Evolutionary conservation across 2,113 vertebrate genomes (phyloP).

Genomic region (Siphamia tubifer): DNA sequence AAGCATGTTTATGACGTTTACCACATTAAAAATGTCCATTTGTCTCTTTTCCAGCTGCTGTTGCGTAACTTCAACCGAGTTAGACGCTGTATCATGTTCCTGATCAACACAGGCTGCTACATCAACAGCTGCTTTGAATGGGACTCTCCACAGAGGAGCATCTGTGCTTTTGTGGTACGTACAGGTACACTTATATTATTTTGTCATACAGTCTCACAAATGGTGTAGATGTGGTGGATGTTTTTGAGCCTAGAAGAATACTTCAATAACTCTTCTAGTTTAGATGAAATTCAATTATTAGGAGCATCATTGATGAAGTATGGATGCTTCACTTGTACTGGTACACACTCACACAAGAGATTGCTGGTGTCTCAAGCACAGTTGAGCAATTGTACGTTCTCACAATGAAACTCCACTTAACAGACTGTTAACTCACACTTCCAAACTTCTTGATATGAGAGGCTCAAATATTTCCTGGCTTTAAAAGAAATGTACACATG

Average conservation of each 20-base stretch:
- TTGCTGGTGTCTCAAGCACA: slow-evolving; percentile 41
- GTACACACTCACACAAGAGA: slow-evolving; percentile 24
- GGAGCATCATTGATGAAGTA: too few species aligned
- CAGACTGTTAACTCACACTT: slow-evolving; percentile 10
- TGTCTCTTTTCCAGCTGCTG: slow-evolving; percentile 82
- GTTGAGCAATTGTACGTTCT: slow-evolving; percentile 8
- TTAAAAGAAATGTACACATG: slow-evolving; percentile 2
- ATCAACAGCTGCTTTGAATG: slow-evolving; percentile 98
- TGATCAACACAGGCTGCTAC: slow-evolving; percentile 90
- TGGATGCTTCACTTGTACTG: slow-evolving; percentile 42
- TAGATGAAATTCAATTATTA: too few species aligned
- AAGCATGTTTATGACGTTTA: neutral
- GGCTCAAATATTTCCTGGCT: slow-evolving; percentile 1
- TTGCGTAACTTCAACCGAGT: slow-evolving; percentile 92
- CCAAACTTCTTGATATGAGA: slow-evolving; percentile 7
- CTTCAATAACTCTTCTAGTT: too few species aligned
- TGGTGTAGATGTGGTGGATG: too few species aligned
- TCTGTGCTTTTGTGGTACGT: slow-evolving; percentile 95
- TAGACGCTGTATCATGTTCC: slow-evolving; percentile 89
- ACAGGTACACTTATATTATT: neutral
- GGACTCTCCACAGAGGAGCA: slow-evolving; percentile 97
- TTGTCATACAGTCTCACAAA: neutral
- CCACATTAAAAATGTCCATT: neutral
- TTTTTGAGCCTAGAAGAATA: too few species aligned
- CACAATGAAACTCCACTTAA: neutral